Conservation (phyloP, 1,140 invertebrate genomes). For the Microvelia longipes region DNA sequence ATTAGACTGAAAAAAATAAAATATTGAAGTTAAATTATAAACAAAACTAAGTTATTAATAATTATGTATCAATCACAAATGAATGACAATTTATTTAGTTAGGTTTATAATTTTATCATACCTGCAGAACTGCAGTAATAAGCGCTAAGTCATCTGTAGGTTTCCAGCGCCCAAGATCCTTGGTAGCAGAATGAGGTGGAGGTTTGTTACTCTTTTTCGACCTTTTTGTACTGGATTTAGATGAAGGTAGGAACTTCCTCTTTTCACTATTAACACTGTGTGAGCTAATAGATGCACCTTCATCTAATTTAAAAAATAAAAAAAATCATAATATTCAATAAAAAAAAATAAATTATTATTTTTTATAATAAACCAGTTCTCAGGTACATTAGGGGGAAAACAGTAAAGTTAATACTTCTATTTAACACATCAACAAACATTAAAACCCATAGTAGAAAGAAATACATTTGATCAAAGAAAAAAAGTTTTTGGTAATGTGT, state of each 20-base stretch:
- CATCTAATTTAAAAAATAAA: conserved; percentile 3
- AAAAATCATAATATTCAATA: not conserved
- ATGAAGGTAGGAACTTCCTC: conserved; percentile 4
- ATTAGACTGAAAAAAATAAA: conserved; percentile 49
- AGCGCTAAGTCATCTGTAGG: conserved; percentile 89
- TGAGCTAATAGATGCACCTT: conserved; percentile 8
- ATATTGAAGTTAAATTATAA: conserved; percentile 10
- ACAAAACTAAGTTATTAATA: not conserved
- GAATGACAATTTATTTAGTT: no score
- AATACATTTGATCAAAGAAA: no score
- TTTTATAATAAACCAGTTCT: no score
- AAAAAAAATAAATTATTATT: no score
- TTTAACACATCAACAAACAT: no score
- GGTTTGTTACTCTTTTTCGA: conserved; percentile 41
- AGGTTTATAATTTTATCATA: no score
- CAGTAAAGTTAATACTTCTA: no score
- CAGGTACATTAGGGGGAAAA: no score
- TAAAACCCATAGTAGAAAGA: no score
- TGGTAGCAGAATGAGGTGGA: conserved; percentile 45
- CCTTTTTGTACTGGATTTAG: conserved; percentile 10
- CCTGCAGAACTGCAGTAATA: conserved; percentile 84
- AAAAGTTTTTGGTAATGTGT: no score
- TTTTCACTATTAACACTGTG: conserved; percentile 6
- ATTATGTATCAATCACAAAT: no score
- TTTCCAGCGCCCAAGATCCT: conserved; percentile 90